Evolutionary conservation across 2,888 invertebrate species (phyloP).

Genomic region (Polyploca ridens): DNA sequence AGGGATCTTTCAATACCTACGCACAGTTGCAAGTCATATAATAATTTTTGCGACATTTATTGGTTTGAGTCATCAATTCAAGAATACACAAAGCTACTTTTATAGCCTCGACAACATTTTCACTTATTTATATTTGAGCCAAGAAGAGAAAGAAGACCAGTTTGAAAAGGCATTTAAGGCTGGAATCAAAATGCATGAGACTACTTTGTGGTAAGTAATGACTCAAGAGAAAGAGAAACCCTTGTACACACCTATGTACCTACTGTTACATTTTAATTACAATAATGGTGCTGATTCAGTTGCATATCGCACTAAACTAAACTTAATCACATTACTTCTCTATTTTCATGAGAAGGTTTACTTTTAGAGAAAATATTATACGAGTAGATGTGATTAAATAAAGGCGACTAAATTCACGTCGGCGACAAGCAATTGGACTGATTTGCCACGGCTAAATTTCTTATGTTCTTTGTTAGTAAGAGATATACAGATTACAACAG

Average conservation of each 20-base stretch:
- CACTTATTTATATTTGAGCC: constrained; percentile 30
- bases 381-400: too few species aligned
- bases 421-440: too few species aligned
- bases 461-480: too few species aligned
- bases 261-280: too few species aligned
- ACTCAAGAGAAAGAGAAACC: not conserved
- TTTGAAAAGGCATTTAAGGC: constrained; percentile 52
- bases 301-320: too few species aligned
- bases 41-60: constrained; percentile 38
- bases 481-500: too few species aligned
- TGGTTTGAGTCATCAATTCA: constrained; percentile 52
- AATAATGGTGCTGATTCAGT: too few species aligned
- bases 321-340: too few species aligned
- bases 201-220: constrained; percentile 52
- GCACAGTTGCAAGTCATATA: constrained; percentile 23
- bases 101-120: constrained; percentile 49
- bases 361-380: not conserved
- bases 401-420: too few species aligned
- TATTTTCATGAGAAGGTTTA: too few species aligned
- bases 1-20: constrained; percentile 44
- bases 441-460: too few species aligned
- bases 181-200: constrained; percentile 58
- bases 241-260: too few species aligned
- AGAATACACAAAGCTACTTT: constrained; percentile 59
- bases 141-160: constrained; percentile 44